Base-by-base conservation (phyloP, 2,113 vertebrate species). In the Prionailurus bengalensis region DNA sequence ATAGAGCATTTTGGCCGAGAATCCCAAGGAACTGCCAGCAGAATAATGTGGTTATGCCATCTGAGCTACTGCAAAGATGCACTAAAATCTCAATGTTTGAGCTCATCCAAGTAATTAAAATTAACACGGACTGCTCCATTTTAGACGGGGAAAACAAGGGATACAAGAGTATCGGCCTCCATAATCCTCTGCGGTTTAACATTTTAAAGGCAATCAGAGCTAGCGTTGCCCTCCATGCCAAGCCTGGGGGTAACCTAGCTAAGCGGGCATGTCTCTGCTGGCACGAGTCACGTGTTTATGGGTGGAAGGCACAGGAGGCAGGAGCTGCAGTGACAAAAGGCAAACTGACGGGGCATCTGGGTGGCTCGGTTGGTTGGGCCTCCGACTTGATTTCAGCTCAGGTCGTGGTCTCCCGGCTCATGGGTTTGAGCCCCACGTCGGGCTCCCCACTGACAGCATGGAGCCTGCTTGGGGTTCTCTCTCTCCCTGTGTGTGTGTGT, bases 201-300 rank as follows among this genome's bases (percentile, higher is more conserved):
- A 97, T 97, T 97, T 94, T 95, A 91, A 98, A 97, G 89, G 96
- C 97, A 98, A 95, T 97, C 95, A 97, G 96, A 95, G 79, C 90
- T 79, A 96, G 96, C 98, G 97, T 81, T 97, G 85, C 89, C 91
- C 97, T 98, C 97, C 95, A 98, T 98, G 98, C 55, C 39, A 96
- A 93, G 83, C 91, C 83, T 91, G 94, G 94, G 93, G 80, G 80
- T 83, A 94, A 97, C 82, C 55, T 79, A 97, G 95, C 81, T 97
- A 97, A 96, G 42, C 96, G 98, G 93, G 91, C 96, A 88, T 92
- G 91, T 84, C 97, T 97, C 97, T 94, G 92, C 42, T 51, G 36
- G 70, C 48, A 42, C 73, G 92, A 97, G 88, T 25, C 4, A 55
- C 31, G 48, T 36, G 87, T 4, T n/a, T 36, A 3, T 9, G 70